Percentiles rank a stretch among this genome's conserved stretches.
Conservation (phyloP, 1,140 invertebrate genomes). For the Pseudomyrmex sp. region DNA sequence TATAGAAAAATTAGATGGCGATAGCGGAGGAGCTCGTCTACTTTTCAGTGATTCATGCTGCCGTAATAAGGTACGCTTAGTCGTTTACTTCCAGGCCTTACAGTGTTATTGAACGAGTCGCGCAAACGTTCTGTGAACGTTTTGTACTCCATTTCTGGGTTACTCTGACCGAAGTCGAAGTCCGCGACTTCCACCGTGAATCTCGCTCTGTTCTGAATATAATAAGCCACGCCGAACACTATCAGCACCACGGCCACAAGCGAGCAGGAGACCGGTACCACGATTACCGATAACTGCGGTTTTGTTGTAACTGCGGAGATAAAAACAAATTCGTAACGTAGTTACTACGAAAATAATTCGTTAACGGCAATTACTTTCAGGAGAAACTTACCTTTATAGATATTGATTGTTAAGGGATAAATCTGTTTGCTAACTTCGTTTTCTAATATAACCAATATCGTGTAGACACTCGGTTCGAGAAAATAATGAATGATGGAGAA, state of each 20-base stretch:
- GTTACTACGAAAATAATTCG: conserved; percentile 33
- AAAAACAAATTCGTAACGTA: neutral
- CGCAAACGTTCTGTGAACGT: conserved; percentile 92
- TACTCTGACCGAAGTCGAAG: conserved; percentile 93
- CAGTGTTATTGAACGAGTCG: conserved; percentile 90
- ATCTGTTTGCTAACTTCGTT: conserved; percentile 90
- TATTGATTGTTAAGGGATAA: conserved; percentile 90
- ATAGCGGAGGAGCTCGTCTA: conserved; percentile 50
- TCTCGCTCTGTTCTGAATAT: conserved; percentile 91
- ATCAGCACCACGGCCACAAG: conserved; percentile 92
- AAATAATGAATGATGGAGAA: conserved; percentile 90
- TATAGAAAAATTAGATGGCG: conserved; percentile 3
- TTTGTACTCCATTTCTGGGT: conserved; percentile 93
- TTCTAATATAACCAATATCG: conserved; percentile 90
- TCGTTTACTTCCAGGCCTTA: conserved; percentile 79
- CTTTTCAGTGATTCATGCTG: conserved; percentile 79
- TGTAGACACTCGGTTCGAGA: conserved; percentile 87
- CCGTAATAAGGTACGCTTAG: conserved; percentile 82
- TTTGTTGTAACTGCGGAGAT: conserved; percentile 88
- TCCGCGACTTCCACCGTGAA: conserved; percentile 94
- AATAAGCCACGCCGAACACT: conserved; percentile 94
- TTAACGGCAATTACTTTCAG: neutral
- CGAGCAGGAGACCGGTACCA: conserved; percentile 92
- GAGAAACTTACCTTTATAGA: conserved; percentile 90
- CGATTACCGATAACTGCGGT: conserved; percentile 93